Base-by-base conservation (phyloP, 1,140 invertebrate genomes). In the Oppia nitens region DNA sequence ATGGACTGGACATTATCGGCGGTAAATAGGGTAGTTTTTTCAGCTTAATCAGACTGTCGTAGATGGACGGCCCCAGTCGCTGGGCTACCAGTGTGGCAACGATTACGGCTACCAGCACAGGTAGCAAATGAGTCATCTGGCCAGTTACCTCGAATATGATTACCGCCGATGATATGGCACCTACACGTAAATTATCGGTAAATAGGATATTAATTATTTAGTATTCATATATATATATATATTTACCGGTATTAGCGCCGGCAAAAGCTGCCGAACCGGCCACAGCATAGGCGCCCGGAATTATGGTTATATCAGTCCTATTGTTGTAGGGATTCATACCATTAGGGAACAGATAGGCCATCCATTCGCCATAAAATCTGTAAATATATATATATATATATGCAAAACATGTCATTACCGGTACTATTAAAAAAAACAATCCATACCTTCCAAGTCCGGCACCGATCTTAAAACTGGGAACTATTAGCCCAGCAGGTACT, bases 141-240 rank as follows among this genome's bases (percentile, higher is more conserved):
- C 92, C 92, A 1, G 94, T 98, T 81, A 98, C 88, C 74, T 98
- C 94, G 72, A 96, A 95, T 45, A 95, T 86, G 64, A 98, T 98
- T 53, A 98, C 92, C 61, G 90, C 89, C 21, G 95, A 93, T 1
- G 91, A 96, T 40, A 98, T 91, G 0, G 93, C 95, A 69, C 96
- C 24, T 21, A 11, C 6, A 11, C 4, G 4, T 11, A 50, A 6
- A 40, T 6, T 40, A 40, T 9, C 32, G 17, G 17, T 40, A 40
- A 9, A 9, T 40, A 9, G 32, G 17, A 40, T 9, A 40, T 9
- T 9, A 40, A 6, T 21, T 9, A 21, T 20, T 50, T 6, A 50
- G 4, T 25, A 6, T 11, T 4, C 4, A 25, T 11, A 6, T 50
- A 21, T 6, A 50, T 25, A 21, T 25, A 6, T n/a, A n/a, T 6